Base-by-base conservation (phyloP, 2,797 vertebrate genomes). In the Margarornis squamiger region DNA sequence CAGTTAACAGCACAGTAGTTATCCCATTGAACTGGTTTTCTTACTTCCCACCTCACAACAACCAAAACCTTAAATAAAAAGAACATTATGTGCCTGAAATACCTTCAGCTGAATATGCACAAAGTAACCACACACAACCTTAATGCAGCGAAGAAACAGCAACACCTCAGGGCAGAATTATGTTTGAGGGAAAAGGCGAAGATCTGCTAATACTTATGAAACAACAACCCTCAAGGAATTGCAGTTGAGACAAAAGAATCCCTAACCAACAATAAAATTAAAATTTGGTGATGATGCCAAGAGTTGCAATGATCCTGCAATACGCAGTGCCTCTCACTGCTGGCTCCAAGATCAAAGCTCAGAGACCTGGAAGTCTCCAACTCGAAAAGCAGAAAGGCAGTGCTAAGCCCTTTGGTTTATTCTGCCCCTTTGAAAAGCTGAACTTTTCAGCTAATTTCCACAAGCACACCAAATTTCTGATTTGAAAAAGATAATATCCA, bases 191-290 rank as follows among this genome's bases (percentile, higher is more conserved):
- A 78, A 74, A 77, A 58, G 27, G 24, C 15, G 48, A 86, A 62
- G 59, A 83, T 81, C 73, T 94, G 58, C 66, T 75, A 65, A 76
- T 54, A 48, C 49, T 92, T 91, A 94, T 12, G 66, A 95, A 95
- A 92, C 54, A 90, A 90, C 21, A 21, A 5, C 72, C 92, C 76
- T 90, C 66, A 41, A 91, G 86, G 70, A 81, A 94, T 20, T 75
- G 78, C 70, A 76, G 58, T 1, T 48, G 70, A 92, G 48, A 93
- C 73, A 92, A 94, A 94, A 88, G 80, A 88, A 94, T 78, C 66
- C 36, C 86, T 78, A 86, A 51, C 66, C 38, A 95, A 84, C 66
- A 94, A 88, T 68, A 76, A 93, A 87, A 91, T 88, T 70, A 92
- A 92, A 70, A 84, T 90, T 76, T 93, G 88, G 92, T 66, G 76